Evolutionary conservation across 1,140 invertebrate species (phyloP), one percentile per base, ranked within the genome.

Genomic region (Acromyrmex charruanus): DNA sequence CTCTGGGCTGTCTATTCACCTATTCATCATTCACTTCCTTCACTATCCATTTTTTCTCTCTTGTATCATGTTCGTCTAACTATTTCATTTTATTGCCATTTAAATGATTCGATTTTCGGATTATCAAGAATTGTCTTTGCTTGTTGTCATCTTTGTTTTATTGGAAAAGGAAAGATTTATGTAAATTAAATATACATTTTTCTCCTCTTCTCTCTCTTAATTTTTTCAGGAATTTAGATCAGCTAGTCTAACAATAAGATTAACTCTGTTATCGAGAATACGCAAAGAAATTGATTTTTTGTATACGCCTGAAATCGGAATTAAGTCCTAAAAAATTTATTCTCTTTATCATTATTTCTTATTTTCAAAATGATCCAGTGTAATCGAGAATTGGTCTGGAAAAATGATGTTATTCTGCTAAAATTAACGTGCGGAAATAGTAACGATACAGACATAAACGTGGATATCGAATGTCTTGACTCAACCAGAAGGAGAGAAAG

Each of bases 91-190:
- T 88, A 89, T 81, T 81, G 51, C 28, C 31, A 74, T 55, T 65
- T 82, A 81, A 69, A 87, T 85, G 74, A 90, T 87, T 85, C 85
- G 88, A 90, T 91, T 90, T 92, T 58, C 28, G 79, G 79, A 91
- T 91, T 85, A 44, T 75, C 49, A 21, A 39, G 58, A 65, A 75
- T 59, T 69, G 69, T 55, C 35, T 51, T 77, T 61, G 59, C 55
- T 3, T 28, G 35, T 77, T 44, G 44, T 44, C 18, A 55, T 39
- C 51, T 77, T 28, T 51, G 14, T 86, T 49, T 3, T 65, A 31
- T 28, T 16, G 12, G 12, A 31, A 79, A 31, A 21, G 9, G 1
- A 55, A 68, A 68, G 14, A 51, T 51, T 79, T 35, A 14, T 21
- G 3, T n/a, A 39, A 21, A 2, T 35, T n/a, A 39, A 39, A 68